phyloP scores from a whole-genome alignment of 1,140 invertebrate genomes.

The Papilio aristodemus region DNA sequence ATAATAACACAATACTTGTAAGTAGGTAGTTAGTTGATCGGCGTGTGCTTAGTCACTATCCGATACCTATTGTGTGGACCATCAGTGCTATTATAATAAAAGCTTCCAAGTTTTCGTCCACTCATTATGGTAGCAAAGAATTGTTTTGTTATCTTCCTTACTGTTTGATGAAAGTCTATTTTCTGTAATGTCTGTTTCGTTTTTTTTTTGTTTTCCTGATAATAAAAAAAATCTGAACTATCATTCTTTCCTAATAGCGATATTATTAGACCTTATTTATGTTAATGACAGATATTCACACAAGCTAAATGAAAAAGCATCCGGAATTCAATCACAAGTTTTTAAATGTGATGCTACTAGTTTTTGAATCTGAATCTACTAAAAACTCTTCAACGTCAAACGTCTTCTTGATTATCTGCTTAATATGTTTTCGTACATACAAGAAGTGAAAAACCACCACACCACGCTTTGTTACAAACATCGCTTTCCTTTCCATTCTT shows the following conservation, averaged over 20 bases:
- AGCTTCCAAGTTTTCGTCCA: slow-evolving; percentile 41
- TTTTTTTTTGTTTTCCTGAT: background rate
- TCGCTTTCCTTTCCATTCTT: too few relatives aligned
- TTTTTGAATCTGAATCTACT: too few relatives aligned
- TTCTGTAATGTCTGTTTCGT: background rate
- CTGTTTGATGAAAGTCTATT: slow-evolving; percentile 4
- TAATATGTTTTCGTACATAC: too few relatives aligned
- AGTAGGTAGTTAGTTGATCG: slow-evolving; percentile 39
- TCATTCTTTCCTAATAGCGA: background rate
- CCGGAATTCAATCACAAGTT: too few relatives aligned
- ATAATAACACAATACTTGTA: slow-evolving; percentile 34
- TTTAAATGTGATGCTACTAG: too few relatives aligned
- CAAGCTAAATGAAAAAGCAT: too few relatives aligned
- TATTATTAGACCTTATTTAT: too few relatives aligned
- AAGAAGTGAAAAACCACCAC: too few relatives aligned
- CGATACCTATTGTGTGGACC: slow-evolving; percentile 46
- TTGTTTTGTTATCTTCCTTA: slow-evolving; percentile 16
- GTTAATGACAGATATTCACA: too few relatives aligned
- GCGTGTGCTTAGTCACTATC: slow-evolving; percentile 48
- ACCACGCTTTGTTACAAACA: too few relatives aligned
- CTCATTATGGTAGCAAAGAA: slow-evolving; percentile 29
- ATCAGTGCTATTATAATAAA: slow-evolving; percentile 47
- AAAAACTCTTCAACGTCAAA: too few relatives aligned
- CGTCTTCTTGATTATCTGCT: too few relatives aligned
- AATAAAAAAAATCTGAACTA: background rate